A percentile compares a stretch with the other conserved stretches of the same genome.
These are phyloP conservation scores for Sphenodon punctatus DNA, from an alignment of 2,797 vertebrate genomes.

Conservation along the genomic window DNA sequence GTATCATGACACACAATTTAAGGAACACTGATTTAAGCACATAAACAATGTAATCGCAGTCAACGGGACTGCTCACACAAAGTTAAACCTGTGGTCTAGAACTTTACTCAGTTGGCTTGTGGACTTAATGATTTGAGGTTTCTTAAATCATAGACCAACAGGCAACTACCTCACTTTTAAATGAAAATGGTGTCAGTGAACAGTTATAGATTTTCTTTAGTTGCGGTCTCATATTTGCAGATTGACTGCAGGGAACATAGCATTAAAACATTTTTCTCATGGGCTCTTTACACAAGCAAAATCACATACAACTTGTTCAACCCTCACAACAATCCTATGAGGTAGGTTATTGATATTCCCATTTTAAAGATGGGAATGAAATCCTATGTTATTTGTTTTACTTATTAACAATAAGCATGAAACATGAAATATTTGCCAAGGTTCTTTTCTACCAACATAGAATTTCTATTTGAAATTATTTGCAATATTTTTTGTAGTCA, in stretches of 20 bases:
- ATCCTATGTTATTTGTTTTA: conserved; percentile 39
- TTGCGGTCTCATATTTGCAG: not conserved
- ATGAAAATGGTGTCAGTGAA: too few relatives aligned
- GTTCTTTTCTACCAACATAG: conserved; percentile 2
- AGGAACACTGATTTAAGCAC: too few relatives aligned
- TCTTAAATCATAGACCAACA: too few relatives aligned
- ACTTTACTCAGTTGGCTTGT: not conserved
- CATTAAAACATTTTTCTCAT: conserved; percentile 25
- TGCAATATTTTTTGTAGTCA: conserved; percentile 24
- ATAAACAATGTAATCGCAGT: conserved; percentile 21
- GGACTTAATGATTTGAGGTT: not conserved
- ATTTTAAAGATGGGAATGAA: conserved; percentile 64
- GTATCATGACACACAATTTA: too few relatives aligned
- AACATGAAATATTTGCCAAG: conserved; percentile 34
- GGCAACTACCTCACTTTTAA: too few relatives aligned
- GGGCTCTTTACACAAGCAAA: conserved; percentile 26
- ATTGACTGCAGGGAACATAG: not conserved
- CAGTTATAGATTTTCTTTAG: not conserved
- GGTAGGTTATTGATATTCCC: too few relatives aligned
- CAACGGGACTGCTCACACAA: conserved; percentile 3
- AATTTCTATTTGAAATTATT: conserved; percentile 37
- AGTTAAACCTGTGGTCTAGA: conserved; percentile 8
- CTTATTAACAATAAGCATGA: conserved; percentile 54
- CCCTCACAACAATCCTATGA: too few relatives aligned
- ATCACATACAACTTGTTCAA: conserved; percentile 15